These are phyloP conservation scores for Drosophila merina DNA, from an alignment of 2,888 invertebrate genomes.

Conservation along the genomic window DNA sequence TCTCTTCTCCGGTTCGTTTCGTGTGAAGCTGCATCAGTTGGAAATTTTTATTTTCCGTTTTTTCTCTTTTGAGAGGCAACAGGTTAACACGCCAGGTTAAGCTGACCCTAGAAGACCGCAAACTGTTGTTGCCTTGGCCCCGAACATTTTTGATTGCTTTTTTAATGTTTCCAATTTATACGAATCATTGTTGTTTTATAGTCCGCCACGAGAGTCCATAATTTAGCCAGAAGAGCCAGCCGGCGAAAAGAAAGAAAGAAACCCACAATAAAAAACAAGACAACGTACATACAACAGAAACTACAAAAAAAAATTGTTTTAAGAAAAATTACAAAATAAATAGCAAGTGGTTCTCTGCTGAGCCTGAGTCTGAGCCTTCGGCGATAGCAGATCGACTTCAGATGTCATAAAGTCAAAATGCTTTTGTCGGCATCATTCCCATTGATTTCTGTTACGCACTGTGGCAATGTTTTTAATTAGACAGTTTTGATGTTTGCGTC, in stretches of 20 bases:
- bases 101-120: conserved; percentile 65
- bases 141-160: conserved; percentile 78
- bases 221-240: conserved; percentile 63
- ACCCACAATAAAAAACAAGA: conserved; percentile 12
- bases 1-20: conserved; percentile 35
- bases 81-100: conserved; percentile 79
- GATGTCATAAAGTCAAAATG: conserved; percentile 77
- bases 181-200: conserved; percentile 76
- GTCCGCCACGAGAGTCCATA: conserved; percentile 67
- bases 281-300: conserved; percentile 3
- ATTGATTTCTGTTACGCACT: conserved; percentile 74
- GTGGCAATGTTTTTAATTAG: conserved; percentile 78
- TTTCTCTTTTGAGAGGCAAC: conserved; percentile 50
- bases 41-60: conserved; percentile 10
- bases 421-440: conserved; percentile 69
- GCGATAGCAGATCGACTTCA: conserved; percentile 38
- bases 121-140: conserved; percentile 65
- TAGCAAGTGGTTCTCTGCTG: conserved; percentile 48
- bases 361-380: neutral
- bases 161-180: conserved; percentile 79
- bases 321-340: conserved; percentile 78
- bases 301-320: conserved; percentile 40
- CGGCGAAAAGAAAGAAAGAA: conserved; percentile 18
- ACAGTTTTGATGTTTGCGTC: conserved; percentile 79
- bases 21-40: conserved; percentile 72